Evolutionary conservation across 2,797 vertebrate genomes (phyloP).

Genomic region (Tamandua tetradactyla): DNA sequence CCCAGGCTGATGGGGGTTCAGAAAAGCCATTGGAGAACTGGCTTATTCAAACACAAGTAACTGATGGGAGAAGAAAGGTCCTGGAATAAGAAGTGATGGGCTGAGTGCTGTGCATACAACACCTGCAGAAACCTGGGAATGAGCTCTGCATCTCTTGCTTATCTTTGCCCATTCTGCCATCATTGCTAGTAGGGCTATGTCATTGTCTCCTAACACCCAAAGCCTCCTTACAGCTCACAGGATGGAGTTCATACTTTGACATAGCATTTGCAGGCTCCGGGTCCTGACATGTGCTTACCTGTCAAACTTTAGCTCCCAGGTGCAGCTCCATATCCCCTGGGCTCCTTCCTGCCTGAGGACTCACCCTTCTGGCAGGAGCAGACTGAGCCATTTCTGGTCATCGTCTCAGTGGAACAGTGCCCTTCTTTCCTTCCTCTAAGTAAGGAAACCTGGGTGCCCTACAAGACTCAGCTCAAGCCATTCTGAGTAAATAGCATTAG

Average conservation of each 20-base stretch:
- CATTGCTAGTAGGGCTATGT: too few relatives aligned
- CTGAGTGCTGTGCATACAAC: not conserved
- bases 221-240: not conserved
- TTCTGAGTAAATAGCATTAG: too few relatives aligned
- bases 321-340: not conserved
- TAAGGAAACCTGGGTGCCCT: too few relatives aligned
- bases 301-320: not conserved
- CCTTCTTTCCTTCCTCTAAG: not conserved
- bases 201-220: accelerated
- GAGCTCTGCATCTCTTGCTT: not conserved
- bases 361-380: too few relatives aligned
- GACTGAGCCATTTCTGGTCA: too few relatives aligned
- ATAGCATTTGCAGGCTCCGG: too few relatives aligned
- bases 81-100: not conserved
- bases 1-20: not conserved
- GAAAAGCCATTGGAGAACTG: not conserved
- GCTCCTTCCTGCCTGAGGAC: too few relatives aligned
- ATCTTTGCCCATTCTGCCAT: not conserved
- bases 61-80: not conserved
- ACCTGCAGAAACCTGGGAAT: too few relatives aligned
- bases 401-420: not conserved
- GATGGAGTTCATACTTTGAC: too few relatives aligned
- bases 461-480: too few relatives aligned
- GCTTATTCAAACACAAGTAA: not conserved
- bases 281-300: too few relatives aligned